Percentiles rank a stretch among this genome's conserved stretches.
Conservation (phyloP, 2,888 invertebrate genomes). For the Anaspis maculata region DNA sequence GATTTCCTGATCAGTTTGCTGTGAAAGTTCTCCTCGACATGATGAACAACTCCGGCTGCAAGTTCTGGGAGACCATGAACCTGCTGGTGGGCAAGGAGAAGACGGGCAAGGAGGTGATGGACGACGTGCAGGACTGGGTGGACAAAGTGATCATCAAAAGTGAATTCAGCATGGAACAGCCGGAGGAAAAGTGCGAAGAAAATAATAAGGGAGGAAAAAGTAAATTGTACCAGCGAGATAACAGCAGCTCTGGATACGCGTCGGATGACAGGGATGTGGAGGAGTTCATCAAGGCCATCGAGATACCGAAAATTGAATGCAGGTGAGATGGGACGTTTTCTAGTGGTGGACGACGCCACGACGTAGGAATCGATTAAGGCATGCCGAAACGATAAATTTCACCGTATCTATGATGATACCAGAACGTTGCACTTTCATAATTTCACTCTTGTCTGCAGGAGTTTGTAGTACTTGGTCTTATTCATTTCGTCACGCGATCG, state of each 20-base stretch:
- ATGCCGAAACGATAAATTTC: too few species aligned
- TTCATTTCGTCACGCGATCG: too few species aligned
- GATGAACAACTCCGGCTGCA: not conserved
- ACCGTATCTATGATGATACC: too few species aligned
- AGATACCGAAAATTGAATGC: conserved; percentile 29
- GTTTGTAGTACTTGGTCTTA: too few species aligned
- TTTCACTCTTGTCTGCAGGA: too few species aligned
- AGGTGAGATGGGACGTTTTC: conserved; percentile 28
- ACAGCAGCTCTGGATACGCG: not conserved
- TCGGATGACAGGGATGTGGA: conserved; percentile 8
- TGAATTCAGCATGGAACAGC: conserved; percentile 7
- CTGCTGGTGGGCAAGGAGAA: conserved; percentile 49
- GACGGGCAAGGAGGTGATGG: conserved; percentile 40
- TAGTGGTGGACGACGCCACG: not conserved
- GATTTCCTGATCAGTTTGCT: too few species aligned
- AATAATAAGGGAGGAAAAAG: not conserved
- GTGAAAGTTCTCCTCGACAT: not conserved
- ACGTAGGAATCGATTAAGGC: too few species aligned
- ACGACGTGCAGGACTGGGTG: conserved; percentile 35
- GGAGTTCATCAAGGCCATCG: conserved; percentile 7
- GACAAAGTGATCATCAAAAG: conserved; percentile 25
- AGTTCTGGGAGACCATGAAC: conserved; percentile 57
- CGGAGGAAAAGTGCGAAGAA: conserved; percentile 1
- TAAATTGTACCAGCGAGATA: not conserved
- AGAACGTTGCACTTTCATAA: too few species aligned